Evolutionary conservation across 2,797 vertebrate species (phyloP).

Genomic region (Cossypha polioptera): DNA sequence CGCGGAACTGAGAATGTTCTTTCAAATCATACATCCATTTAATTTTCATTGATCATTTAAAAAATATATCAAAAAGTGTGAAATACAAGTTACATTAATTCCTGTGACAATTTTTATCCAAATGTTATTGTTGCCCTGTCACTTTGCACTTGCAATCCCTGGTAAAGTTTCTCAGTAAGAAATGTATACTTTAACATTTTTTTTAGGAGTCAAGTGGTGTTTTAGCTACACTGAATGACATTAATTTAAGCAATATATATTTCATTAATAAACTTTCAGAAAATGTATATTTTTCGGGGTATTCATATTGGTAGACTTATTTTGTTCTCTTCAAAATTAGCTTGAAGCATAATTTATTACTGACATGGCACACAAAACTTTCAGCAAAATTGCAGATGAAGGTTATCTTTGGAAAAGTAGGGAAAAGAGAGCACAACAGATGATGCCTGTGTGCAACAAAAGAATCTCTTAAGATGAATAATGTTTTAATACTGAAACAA

Average conservation of each 20-base stretch:
- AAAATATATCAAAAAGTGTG: neutral
- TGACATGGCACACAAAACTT: neutral
- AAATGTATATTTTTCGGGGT: neutral
- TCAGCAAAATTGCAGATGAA: neutral
- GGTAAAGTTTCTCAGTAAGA: neutral
- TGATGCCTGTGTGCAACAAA: neutral
- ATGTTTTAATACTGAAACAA: neutral
- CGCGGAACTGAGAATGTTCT: neutral
- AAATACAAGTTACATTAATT: conserved; percentile 3
- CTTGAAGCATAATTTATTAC: neutral
- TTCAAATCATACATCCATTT: neutral
- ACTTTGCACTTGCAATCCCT: neutral
- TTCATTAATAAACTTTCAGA: neutral
- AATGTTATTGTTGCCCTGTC: neutral
- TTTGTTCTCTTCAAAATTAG: neutral
- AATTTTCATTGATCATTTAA: neutral
- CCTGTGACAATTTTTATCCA: neutral
- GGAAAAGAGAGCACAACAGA: neutral
- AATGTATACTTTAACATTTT: neutral
- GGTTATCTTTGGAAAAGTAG: neutral
- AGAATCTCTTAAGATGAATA: neutral
- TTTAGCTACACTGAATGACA: neutral
- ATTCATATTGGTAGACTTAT: neutral
- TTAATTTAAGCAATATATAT: neutral
- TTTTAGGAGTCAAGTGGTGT: neutral